Evolutionary conservation across 2,797 vertebrate species (phyloP).

Genomic region (Phoxinus dragarum): DNA sequence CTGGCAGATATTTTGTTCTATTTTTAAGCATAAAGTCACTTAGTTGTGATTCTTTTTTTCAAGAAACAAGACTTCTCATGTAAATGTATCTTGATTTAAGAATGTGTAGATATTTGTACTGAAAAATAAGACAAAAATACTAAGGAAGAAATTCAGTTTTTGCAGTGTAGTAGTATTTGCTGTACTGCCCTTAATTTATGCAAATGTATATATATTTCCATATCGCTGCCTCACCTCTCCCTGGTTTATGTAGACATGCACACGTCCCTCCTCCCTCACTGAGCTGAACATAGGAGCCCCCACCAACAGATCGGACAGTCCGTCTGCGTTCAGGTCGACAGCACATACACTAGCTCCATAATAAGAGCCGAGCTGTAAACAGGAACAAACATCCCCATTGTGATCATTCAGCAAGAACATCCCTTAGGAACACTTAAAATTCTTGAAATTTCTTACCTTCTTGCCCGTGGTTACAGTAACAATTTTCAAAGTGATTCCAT

Average conservation of each 20-base stretch:
- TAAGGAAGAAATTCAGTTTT: too few relatives aligned
- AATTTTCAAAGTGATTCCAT: slow-evolving; percentile 75
- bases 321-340: slow-evolving; percentile 91
- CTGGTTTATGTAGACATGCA: slow-evolving; percentile 94
- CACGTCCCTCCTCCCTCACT: slow-evolving; percentile 92
- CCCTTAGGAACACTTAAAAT: background rate
- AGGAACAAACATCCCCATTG: background rate
- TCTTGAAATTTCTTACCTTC: slow-evolving; percentile 78
- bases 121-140: too few relatives aligned
- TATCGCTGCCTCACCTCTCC: slow-evolving; percentile 79
- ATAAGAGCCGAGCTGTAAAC: slow-evolving; percentile 90
- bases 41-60: too few relatives aligned
- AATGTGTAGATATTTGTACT: too few relatives aligned
- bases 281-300: slow-evolving; percentile 91
- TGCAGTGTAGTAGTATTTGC: background rate
- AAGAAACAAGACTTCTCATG: too few relatives aligned
- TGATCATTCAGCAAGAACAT: slow-evolving; percentile 8
- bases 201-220: background rate
- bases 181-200: background rate
- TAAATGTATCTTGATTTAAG: too few relatives aligned
- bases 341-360: slow-evolving; percentile 91
- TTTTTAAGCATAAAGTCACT: too few relatives aligned
- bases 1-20: too few relatives aligned
- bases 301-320: slow-evolving; percentile 92
- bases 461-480: slow-evolving; percentile 79